phyloP scores from a whole-genome alignment of 2,888 invertebrate species.

The Drosophila picticornis region DNA sequence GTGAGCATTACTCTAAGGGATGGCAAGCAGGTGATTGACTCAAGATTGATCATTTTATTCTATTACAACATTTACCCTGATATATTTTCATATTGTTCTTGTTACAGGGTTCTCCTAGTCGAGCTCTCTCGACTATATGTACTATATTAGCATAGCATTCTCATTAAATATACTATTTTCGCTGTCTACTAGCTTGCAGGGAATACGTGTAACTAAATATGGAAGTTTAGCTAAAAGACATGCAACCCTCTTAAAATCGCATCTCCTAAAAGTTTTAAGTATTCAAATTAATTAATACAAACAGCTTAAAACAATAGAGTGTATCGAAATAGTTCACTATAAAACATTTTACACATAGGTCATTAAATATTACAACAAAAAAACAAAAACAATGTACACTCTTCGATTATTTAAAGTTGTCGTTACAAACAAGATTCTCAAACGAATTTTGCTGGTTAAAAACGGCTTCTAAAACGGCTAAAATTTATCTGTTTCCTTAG shows the following conservation, averaged over 20 bases:
- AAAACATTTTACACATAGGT: neutral
- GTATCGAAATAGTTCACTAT: neutral
- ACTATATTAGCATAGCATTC: neutral
- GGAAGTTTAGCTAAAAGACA: too few relatives aligned
- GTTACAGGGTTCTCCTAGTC: too few relatives aligned
- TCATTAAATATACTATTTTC: neutral
- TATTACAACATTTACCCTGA: conserved; percentile 29
- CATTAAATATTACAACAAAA: neutral
- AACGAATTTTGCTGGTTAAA: too few relatives aligned
- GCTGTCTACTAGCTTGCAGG: neutral
- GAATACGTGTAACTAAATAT: neutral
- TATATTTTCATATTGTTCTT: neutral
- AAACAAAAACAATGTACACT: neutral
- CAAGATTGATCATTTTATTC: conserved; percentile 34
- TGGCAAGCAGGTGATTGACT: conserved; percentile 8
- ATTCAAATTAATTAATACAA: too few relatives aligned
- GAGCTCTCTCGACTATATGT: neutral
- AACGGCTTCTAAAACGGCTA: too few relatives aligned
- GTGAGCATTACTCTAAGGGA: conserved; percentile 28
- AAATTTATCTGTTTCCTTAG: neutral
- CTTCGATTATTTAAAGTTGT: neutral
- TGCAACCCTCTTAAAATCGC: too few relatives aligned
- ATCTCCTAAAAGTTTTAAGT: too few relatives aligned
- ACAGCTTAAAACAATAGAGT: neutral
- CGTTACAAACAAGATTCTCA: too few relatives aligned